Conservation (phyloP, 2,113 vertebrate genomes). For the Speoplatyrhinus poulsoni region DNA sequence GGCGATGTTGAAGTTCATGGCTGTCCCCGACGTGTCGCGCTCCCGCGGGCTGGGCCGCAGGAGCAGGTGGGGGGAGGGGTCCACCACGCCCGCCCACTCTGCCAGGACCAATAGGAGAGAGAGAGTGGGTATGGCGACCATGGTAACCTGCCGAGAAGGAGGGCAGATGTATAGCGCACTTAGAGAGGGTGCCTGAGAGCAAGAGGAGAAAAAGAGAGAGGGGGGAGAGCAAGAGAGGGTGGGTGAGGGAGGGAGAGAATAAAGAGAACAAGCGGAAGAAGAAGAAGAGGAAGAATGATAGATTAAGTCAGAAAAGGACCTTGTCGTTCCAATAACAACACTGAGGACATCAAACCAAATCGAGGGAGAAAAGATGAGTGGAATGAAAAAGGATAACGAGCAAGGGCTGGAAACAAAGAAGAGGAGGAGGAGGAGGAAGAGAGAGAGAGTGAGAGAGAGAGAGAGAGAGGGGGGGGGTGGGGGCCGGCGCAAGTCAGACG, state of each 20-base stretch:
- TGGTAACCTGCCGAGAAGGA: conserved; percentile 76
- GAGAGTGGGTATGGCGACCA: conserved; percentile 81
- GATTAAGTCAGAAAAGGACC: conserved; percentile 45
- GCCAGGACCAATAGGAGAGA: conserved; percentile 88
- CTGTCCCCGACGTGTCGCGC: conserved; percentile 70
- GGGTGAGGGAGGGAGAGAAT: neutral
- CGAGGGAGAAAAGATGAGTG: conserved; percentile 29
- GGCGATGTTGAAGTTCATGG: conserved; percentile 82
- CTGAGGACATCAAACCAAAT: conserved; percentile 39
- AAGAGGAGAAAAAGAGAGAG: conserved; percentile 14
- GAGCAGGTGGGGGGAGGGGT: conserved; percentile 78
- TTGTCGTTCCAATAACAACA: conserved; percentile 44
- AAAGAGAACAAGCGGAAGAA: neutral
- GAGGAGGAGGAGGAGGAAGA: conserved; percentile 1
- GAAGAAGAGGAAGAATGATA: conserved; percentile 30
- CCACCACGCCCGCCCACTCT: conserved; percentile 80
- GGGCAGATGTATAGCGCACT: conserved; percentile 71
- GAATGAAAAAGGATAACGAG: conserved; percentile 12
- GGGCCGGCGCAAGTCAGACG: neutral
- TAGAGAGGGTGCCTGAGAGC: conserved; percentile 73
- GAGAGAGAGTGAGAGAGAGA: neutral
- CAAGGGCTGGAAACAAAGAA: neutral
- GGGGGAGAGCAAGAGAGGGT: neutral
- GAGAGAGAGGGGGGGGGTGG: neutral
- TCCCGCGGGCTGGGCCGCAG: conserved; percentile 79